Percentiles rank a stretch among this genome's conserved stretches.
These are phyloP conservation scores for Rallus crepitans DNA, from an alignment of 2,797 vertebrate genomes.

Conservation along the genomic window DNA sequence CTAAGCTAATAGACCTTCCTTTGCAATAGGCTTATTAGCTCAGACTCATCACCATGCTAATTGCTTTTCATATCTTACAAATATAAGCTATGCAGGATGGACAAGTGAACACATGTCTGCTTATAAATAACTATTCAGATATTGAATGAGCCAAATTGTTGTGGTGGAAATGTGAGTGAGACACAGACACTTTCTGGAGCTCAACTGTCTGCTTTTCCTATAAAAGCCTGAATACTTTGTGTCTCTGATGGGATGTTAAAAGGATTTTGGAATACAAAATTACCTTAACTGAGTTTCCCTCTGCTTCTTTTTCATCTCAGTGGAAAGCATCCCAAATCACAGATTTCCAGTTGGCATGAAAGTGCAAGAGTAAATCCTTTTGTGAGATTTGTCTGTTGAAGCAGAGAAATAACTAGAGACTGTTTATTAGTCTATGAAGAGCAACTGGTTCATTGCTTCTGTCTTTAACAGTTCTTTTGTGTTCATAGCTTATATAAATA, in stretches of 20 bases:
- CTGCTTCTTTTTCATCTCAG: background rate
- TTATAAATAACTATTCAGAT: constrained; percentile 38
- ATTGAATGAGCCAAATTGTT: background rate
- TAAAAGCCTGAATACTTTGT: background rate
- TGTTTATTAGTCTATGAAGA: constrained; percentile 30
- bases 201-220: background rate
- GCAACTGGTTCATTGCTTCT: background rate
- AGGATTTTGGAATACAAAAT: background rate
- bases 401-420: background rate
- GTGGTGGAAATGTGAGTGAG: background rate
- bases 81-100: background rate
- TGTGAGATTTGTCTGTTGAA: background rate
- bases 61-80: constrained; percentile 39
- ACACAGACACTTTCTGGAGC: background rate
- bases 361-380: background rate
- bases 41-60: constrained; percentile 29
- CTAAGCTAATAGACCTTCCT: background rate
- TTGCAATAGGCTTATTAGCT: background rate
- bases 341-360: background rate
- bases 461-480: constrained; percentile 8
- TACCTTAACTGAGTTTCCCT: background rate
- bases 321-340: constrained; percentile 17
- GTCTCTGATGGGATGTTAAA: background rate
- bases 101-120: constrained; percentile 35
- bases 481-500: background rate